Conservation (phyloP, 2,888 invertebrate genomes). For the Thera obeliscata region DNA sequence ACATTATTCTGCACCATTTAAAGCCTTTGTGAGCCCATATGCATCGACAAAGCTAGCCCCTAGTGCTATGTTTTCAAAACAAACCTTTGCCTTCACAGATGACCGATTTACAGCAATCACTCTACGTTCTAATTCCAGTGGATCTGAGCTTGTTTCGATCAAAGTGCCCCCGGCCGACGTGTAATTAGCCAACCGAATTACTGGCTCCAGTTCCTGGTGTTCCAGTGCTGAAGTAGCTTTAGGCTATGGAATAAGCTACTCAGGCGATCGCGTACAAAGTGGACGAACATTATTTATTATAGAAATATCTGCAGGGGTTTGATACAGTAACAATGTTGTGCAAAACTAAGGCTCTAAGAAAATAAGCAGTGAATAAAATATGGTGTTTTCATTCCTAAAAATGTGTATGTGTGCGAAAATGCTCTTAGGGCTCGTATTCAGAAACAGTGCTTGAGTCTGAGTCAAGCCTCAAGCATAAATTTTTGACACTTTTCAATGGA, state of each 20-base stretch:
- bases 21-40: not conserved
- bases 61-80: slow-evolving; percentile 7
- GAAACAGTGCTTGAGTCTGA: too few species aligned
- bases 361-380: too few species aligned
- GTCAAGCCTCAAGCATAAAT: too few species aligned
- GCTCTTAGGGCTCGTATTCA: too few species aligned
- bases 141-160: slow-evolving; percentile 28
- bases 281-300: not conserved
- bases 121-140: slow-evolving; percentile 3
- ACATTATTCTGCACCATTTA: not conserved
- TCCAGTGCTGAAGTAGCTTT: slow-evolving; percentile 2
- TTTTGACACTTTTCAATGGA: too few species aligned
- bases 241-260: slow-evolving; percentile 25
- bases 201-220: slow-evolving; percentile 30
- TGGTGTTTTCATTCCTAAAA: too few species aligned
- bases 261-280: not conserved
- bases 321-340: not conserved
- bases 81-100: slow-evolving; percentile 1
- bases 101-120: slow-evolving; percentile 10
- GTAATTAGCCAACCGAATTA: slow-evolving; percentile 47
- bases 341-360: not conserved
- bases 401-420: too few species aligned
- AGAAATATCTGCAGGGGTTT: not conserved
- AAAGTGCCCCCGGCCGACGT: slow-evolving; percentile 35
- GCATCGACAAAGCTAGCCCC: slow-evolving; percentile 3